Base-by-base conservation (phyloP, 2,113 vertebrate species). In the Toxotes jaculatrix region DNA sequence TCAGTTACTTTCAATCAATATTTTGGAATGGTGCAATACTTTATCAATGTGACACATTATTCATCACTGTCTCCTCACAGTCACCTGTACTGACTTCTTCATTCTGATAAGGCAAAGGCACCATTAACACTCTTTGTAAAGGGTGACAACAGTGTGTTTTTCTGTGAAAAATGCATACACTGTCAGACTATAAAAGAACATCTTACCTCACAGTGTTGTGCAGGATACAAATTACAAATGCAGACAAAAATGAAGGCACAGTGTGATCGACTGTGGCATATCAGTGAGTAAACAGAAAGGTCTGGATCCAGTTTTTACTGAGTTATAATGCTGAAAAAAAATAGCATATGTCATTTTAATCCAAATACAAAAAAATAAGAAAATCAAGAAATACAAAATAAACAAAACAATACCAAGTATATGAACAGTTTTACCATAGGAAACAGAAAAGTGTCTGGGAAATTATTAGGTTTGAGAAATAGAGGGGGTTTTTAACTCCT, bases 91-190 rank as follows among this genome's bases (percentile, higher is more conserved):
- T 51, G 64, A 36, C 21, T 16, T 34, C 7, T 51, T 49, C 1
- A 7, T 36, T 49, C 55, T 42, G 56, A 72, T 36, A 68, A 67
- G n/a, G 59, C 31, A 72, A 31, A 43, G 27, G 38, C 21, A 60
- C 71, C 73, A 55, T 47, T 65, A 67, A 63, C 19, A 69, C 27
- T 59, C 19, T 38, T 32, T 55, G 47, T 61, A 23, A 16, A 23
- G 9, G 38, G 6, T 64, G 14, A 64, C 34, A 65, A 38, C 42
- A 7, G 34, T 5, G 9, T 63, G 47, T 67, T 62, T n/a, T 56
- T 27, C n/a, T 38, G 23, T 31, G 70, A 2, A 23, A 27, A 70
- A 34, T 65, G 12, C 55, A 77, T 55, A 47, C 36, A 27, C 74
- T 53, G 21, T 38, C 64, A 53, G 57, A 31, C 42, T 69, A 27